These are phyloP conservation scores for Drosophila sturtevanti DNA, from an alignment of 1,140 invertebrate species.

Conservation along the genomic window DNA sequence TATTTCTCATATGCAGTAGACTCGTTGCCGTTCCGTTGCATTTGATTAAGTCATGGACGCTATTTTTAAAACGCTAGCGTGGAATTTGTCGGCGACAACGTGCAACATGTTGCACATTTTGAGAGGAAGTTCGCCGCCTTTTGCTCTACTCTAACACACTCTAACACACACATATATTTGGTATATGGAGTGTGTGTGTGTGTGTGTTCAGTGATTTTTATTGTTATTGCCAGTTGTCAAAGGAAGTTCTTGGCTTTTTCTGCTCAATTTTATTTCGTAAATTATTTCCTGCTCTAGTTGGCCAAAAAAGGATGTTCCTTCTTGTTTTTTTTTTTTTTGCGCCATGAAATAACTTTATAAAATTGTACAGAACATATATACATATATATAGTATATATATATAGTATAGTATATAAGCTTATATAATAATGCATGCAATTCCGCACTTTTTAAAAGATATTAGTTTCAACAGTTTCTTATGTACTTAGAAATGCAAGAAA, in stretches of 20 bases:
- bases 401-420: no score
- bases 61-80: constrained; percentile 69
- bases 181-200: no score
- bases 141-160: constrained; percentile 16
- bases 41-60: constrained; percentile 79
- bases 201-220: constrained; percentile 70
- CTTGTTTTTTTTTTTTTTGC: background rate
- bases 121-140: constrained; percentile 45
- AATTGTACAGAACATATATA: background rate
- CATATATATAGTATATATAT: background rate
- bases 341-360: background rate
- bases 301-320: constrained; percentile 7
- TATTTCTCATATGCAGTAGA: constrained; percentile 9
- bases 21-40: constrained; percentile 43
- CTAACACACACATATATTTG: constrained; percentile 11
- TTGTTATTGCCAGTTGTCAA: constrained; percentile 81
- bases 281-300: constrained; percentile 68
- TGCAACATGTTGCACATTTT: constrained; percentile 75
- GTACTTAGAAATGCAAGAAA: no score
- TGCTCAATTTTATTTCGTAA: constrained; percentile 62
- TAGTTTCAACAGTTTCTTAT: no score
- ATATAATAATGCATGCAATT: no score
- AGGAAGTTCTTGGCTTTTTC: constrained; percentile 55
- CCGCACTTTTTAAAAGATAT: no score
- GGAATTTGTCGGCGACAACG: constrained; percentile 67